Base-by-base conservation (phyloP, 2,113 vertebrate genomes). In the Oryzias woworae region DNA sequence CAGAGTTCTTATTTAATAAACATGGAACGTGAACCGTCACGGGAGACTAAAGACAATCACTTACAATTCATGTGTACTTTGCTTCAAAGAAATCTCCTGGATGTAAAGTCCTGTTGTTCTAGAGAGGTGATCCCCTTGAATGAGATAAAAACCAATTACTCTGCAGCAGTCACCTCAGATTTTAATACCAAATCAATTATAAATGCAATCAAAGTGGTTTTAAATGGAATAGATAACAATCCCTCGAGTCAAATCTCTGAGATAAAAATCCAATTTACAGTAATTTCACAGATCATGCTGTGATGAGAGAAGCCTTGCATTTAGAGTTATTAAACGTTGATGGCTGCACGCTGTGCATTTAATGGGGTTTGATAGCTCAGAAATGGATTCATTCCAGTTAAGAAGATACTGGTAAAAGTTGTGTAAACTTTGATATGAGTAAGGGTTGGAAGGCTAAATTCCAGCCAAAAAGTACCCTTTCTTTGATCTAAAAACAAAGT, bases 231-330 rank as follows among this genome's bases (percentile, higher is more conserved):
- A 51, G 18, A 16, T 58, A 51, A 61, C 42, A 23, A 52, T 60
- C 70, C 62, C 43, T 5, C 4, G 20, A 51, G 47, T 20, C 47
- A 76, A 66, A 83, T 81, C 72, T 43, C 45, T 10, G 63, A 62
- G 73, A 81, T 77, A 65, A 44, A 69, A 79, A 72, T 75, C 67
- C 74, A 5, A 61, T 78, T 60, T 36, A 36, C 36, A 36, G 36
- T 63, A 43, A 60, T n/a, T 58, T 17, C 55, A 57, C 20, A 24
- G 62, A 72, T 70, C 1, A 17, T 23, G 42, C 15, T 64, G 58
- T 67, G 66, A 60, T 48, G 20, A 69, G 53, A 17, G 52, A 50
- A 67, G 36, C 51, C 60, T 42, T 82, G 52, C 16, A 47, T 47
- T 17, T 12, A 12, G 45, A 22, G 54, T 52, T 26, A 53, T 75